Base-by-base conservation (phyloP, 2,113 vertebrate genomes). In the Syngnathus floridae region DNA sequence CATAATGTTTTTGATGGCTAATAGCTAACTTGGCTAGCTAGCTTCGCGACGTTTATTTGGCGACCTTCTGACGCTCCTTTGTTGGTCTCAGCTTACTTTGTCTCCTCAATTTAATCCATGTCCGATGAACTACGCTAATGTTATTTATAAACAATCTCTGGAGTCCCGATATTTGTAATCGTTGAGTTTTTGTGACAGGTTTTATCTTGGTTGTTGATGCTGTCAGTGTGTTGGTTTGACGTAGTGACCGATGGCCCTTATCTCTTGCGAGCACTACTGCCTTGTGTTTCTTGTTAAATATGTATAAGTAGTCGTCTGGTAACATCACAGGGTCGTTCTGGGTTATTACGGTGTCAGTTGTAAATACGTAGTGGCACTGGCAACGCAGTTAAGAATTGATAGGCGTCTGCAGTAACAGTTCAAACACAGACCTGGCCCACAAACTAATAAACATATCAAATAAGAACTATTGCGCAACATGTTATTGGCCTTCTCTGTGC, bases 1-100 rank as follows among this genome's bases (percentile, higher is more conserved):
- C 62, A 63, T 54, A 61, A 63, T 49, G 65, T 57, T 26, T 57
- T 48, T 45, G 54, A 61, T 81, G 79, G 81, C 76, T 40, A 16
- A 36, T n/a, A 19, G 75, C 84, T 85, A 83, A 52, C 51, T 55
- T 63, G 36, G 38, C 69, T 52, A 57, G 46, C 38, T 35, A 46
- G 17, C 19, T 1, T 17, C 5, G 19, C 19, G 0, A 41, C n/a
- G 55, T 62, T 52, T 49, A 40, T 31, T 21, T 10, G 57, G 0
- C 11, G 26, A 17, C 13, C 49, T 58, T 11, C 11, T n/a, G 16
- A 19, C 3, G 9, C 2, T 6, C 11, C 31, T 7, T 65, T 11
- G 10, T 52, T 48, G 7, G 26, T 45, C 14, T 14, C 11, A 7
- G 19, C 21, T 22, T 41, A 21, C 9, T 60, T 61, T 21, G n/a